phyloP scores from a whole-genome alignment of 2,113 vertebrate genomes.

The Menura novaehollandiae region DNA sequence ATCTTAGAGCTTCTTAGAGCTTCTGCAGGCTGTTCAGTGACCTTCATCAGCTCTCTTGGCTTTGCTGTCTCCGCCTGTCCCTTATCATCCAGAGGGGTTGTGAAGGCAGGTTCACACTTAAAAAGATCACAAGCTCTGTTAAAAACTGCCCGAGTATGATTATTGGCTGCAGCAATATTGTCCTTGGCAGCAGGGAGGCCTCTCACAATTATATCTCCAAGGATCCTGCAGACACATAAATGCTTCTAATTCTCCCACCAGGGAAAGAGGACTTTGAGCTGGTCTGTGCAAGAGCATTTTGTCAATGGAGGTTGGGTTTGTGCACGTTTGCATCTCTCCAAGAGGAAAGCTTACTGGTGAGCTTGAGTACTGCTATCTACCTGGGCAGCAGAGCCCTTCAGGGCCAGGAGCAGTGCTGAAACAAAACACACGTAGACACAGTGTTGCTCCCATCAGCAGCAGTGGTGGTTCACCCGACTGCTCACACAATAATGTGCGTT shows the following conservation, averaged over 20 bases:
- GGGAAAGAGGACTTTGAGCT: neutral
- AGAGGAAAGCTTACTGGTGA: neutral
- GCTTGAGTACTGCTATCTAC: neutral
- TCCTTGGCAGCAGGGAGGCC: neutral
- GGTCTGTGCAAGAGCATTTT: neutral
- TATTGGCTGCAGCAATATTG: neutral
- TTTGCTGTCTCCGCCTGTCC: neutral
- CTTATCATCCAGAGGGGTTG: neutral
- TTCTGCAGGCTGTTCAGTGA: neutral
- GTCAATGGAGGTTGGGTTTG: neutral
- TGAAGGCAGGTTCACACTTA: neutral
- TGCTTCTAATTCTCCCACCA: neutral
- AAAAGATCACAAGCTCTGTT: neutral
- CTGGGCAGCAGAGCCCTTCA: neutral
- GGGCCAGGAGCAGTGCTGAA: neutral
- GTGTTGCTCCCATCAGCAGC: accelerated
- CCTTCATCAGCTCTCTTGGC: neutral
- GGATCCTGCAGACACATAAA: neutral
- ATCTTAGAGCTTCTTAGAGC: neutral
- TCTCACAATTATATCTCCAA: neutral
- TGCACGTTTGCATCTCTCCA: neutral
- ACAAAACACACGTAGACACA: accelerated
- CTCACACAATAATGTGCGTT: accelerated
- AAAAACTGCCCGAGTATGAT: neutral
- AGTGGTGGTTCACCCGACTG: neutral